A percentile compares a stretch with the other conserved stretches of the same genome.
These are phyloP conservation scores for Cephalotes varians DNA, from an alignment of 2,888 invertebrate genomes.

Conservation along the genomic window DNA sequence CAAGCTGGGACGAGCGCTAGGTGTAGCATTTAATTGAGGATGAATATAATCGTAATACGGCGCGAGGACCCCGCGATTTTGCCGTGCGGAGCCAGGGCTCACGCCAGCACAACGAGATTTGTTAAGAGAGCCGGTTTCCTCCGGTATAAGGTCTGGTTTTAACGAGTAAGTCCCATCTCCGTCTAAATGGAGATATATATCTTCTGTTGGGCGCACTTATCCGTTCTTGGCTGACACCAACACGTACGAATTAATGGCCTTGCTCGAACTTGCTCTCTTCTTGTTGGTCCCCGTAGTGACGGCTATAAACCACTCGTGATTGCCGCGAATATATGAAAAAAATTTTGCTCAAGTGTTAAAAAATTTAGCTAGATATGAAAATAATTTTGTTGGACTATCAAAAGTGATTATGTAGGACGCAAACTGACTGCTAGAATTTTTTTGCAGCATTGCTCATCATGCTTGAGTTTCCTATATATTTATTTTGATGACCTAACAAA, in stretches of 20 bases:
- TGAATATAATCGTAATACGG: slow-evolving; percentile 62
- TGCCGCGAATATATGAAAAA: slow-evolving; percentile 71
- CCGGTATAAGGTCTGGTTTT: slow-evolving; percentile 80
- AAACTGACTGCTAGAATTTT: too few relatives aligned
- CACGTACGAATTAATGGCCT: slow-evolving; percentile 84
- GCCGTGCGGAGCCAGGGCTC: slow-evolving; percentile 17
- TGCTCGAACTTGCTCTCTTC: slow-evolving; percentile 77
- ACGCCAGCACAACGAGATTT: slow-evolving; percentile 67
- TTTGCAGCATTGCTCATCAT: too few relatives aligned
- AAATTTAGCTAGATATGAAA: too few relatives aligned
- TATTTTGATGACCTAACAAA: too few relatives aligned
- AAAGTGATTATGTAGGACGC: too few relatives aligned
- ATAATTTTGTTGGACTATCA: too few relatives aligned
- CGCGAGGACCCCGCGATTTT: slow-evolving; percentile 31
- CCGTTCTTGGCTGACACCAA: slow-evolving; percentile 84
- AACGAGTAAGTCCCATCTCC: slow-evolving; percentile 83
- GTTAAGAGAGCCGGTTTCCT: slow-evolving; percentile 71
- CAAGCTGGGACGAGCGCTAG: neutral
- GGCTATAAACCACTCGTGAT: slow-evolving; percentile 80
- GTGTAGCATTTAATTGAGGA: slow-evolving; percentile 44
- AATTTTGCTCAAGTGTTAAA: too few relatives aligned
- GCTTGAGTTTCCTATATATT: too few relatives aligned
- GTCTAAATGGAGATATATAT: slow-evolving; percentile 84
- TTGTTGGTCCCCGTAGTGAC: slow-evolving; percentile 70
- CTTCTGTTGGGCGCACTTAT: slow-evolving; percentile 84